Evolutionary conservation across 2,113 vertebrate genomes (phyloP), one percentile per base, ranked within the genome.

Genomic region (Origma solitaria): DNA sequence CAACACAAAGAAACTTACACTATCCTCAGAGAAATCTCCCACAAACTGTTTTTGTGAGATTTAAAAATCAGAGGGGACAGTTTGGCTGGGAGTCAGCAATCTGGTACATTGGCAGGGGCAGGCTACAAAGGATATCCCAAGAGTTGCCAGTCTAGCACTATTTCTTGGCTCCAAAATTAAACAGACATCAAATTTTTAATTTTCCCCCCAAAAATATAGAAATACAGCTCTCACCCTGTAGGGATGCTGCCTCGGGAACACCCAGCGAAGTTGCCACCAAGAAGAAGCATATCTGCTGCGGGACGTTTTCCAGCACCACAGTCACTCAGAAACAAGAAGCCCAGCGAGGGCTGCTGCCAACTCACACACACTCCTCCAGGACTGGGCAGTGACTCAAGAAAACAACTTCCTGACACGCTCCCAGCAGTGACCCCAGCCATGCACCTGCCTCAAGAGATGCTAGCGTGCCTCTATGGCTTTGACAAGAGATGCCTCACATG

Each of bases 51-150:
- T 92, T 33, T 71, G 64, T 53, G 72, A 77, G 82, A 60, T 81
- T 95, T 92, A 72, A 92, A 93, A 89, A 95, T 88, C 92, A 86
- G 87, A 94, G 61, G 86, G 94, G 92, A 91, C 92, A 93, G 64
- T 88, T 13, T 95, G 90, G 92, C 93, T 92, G 44, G 31, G 77
- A 91, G 37, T 90, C 88, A 86, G 94, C 86, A 94, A 92, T 92
- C 88, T 93, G 92, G 69, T 66, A 84, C 2, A 0, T 60, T 95
- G 92, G 94, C 93, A 95, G 72, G 82, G 94, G 76, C 80, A 82
- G 37, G 60, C 76, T 95, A 95, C 86, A 88, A 86, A 94, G 86
- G 69, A 92, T 64, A 57, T 93, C 92, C 92, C 76, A 68, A 35
- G 92, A 92, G 45, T 10, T 95, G 61, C 80, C 92, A 84, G 94